Evolutionary conservation across 2,797 vertebrate genomes (phyloP).

Genomic region (Pseudomugil gertrudae): DNA sequence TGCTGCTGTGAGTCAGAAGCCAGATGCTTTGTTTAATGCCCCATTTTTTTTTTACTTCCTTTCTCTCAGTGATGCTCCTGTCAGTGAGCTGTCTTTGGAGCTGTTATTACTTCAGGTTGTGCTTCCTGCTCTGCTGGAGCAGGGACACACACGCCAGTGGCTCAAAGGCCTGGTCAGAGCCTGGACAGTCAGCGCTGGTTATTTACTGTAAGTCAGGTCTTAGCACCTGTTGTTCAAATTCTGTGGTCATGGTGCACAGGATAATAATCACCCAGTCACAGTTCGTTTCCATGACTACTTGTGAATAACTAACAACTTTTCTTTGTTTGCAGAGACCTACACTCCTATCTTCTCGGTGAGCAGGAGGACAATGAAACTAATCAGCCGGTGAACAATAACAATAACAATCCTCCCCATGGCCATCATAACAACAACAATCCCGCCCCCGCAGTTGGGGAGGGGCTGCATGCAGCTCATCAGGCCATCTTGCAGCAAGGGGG

Average conservation of each 20-base stretch:
- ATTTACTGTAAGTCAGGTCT: constrained; percentile 89
- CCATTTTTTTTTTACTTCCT: constrained; percentile 59
- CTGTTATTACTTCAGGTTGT: constrained; percentile 94
- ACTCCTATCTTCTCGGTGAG: constrained; percentile 97
- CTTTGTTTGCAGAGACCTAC: constrained; percentile 87
- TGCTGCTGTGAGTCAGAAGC: neutral
- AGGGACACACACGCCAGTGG: constrained; percentile 97
- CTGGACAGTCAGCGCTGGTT: constrained; percentile 97
- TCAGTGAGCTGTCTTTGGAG: constrained; percentile 87
- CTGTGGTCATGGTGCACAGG: neutral
- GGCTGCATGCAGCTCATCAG: constrained; percentile 97
- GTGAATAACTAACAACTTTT: neutral
- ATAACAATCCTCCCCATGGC: constrained; percentile 90
- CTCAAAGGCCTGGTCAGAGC: constrained; percentile 96
- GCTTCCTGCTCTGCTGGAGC: constrained; percentile 92
- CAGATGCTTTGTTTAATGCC: constrained; percentile 1
- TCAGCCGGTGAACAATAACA: constrained; percentile 92
- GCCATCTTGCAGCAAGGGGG: constrained; percentile 98
- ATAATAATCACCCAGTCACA: neutral
- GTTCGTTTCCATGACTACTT: neutral
- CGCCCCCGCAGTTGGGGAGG: constrained; percentile 92
- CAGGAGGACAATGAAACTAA: constrained; percentile 96
- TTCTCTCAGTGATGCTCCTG: constrained; percentile 89
- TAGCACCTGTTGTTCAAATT: neutral
- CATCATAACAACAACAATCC: constrained; percentile 92